Base-by-base conservation (phyloP, 2,113 vertebrate genomes). In the Eidolon helvum region DNA sequence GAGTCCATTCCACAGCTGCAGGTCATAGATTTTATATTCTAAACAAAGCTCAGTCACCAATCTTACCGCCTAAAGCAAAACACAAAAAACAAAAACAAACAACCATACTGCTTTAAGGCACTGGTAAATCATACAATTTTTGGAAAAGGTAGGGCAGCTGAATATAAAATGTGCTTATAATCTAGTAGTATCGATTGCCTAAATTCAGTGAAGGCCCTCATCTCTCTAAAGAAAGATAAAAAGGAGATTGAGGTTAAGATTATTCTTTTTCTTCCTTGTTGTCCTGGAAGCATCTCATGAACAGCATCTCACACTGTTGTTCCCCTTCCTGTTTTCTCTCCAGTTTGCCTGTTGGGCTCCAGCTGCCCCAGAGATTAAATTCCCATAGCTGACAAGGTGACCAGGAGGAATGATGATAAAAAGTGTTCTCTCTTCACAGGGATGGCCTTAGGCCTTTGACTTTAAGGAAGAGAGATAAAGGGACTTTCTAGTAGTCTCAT, bases 1-100 rank as follows among this genome's bases (percentile, higher is more conserved):
- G 8, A 99, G 98, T 65, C 98, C 99, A 61, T 99, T 99, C 99
- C 99, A 99, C 66, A 99, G 98, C 86, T 99, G 99, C 43, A 98
- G 94, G 90, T 99, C 99, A 2, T 99, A 99, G 2, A 99, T 99
- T 95, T 98, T 98, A 94, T 99, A 99, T 94, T 99, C 99, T 75
- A 99, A 97, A 75, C 99, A 99, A 2, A 99, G 98, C 79, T 99
- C 99, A 30, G 99, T 98, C 96, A 99, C 99, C 97, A 99, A 96
- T 55, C 97, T 98, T 28, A 99, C 99, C 22, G 99, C 99, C 99
- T 99, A 69, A 50, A 98, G 93, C 40, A 72, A 84, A 92, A 57
- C 26, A 90, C 79, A 72, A 78, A 97, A 57, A 87, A 0, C 18
- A 15, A 0, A n/a, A 61, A 68, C 50, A 50, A 50, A 50, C 50